Percentiles rank a stretch among this genome's conserved stretches.
These are phyloP conservation scores for Catagonus wagneri DNA, from an alignment of 2,113 vertebrate genomes.

Conservation along the genomic window DNA sequence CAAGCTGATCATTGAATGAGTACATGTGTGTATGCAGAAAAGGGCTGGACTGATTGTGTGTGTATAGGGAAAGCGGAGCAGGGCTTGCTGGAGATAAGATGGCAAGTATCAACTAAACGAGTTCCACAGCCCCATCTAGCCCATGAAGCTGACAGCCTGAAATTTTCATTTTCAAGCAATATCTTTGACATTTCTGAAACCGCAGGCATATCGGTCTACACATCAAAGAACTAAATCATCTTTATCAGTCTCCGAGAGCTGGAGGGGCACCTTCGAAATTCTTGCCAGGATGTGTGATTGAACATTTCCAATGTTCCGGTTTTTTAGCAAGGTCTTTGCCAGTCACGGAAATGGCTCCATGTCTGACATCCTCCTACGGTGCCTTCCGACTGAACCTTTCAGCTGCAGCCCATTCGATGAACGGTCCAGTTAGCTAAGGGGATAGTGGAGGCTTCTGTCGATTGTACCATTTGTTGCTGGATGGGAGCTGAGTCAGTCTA, in stretches of 20 bases:
- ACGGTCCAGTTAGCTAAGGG: background rate
- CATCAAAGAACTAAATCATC: background rate
- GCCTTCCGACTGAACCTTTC: background rate
- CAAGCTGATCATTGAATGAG: background rate
- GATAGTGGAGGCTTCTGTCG: background rate
- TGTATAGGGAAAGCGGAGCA: background rate
- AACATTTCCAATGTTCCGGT: background rate
- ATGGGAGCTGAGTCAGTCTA: background rate
- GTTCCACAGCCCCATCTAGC: background rate
- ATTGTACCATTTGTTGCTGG: background rate
- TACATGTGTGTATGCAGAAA: background rate
- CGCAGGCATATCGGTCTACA: background rate
- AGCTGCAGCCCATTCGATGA: background rate
- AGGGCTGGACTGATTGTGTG: background rate
- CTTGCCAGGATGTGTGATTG: background rate
- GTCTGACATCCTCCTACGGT: background rate
- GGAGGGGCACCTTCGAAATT: background rate
- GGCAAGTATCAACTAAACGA: background rate
- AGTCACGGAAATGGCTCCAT: background rate
- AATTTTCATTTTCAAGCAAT: background rate
- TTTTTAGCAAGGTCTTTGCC: background rate
- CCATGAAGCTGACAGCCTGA: background rate
- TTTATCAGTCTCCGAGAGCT: background rate
- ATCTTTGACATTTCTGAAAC: conserved; percentile 34
- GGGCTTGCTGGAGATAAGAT: background rate